Base-by-base conservation (phyloP, 2,888 invertebrate genomes). In the Meteorus colon region DNA sequence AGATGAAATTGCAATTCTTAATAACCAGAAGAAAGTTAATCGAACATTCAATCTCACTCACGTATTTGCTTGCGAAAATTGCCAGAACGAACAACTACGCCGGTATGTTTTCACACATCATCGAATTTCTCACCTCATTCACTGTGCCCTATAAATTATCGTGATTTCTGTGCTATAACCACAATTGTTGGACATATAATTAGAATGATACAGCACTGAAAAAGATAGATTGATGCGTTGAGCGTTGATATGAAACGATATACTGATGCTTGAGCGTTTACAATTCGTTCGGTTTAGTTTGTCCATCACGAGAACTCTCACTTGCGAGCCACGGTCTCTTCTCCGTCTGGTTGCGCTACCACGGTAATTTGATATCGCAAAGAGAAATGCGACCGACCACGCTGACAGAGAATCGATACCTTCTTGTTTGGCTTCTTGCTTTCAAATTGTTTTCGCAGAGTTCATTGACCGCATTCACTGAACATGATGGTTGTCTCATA, bases 391-490 rank as follows among this genome's bases (percentile, higher is more conserved):
- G 80, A 84, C 81, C 77, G 79, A 79, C 81, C 78, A 82, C 80
- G 79, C 80, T 80, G 71, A 65, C 66, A 74, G 78, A 85, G 82
- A 88, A 88, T 88, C 88, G 88, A 88, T 88, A 87, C 82, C 82
- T 78, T 78, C 79, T 81, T 67, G 86, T 86, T 86, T 79, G 88
- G 88, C 81, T 82, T 87, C 86, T 82, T 80, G 55, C 71, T 12
- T 41, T 60, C 24, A 60, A 37, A 70, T 24, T 60, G 41, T 14
- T 19, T 65, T 16, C 62, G 4, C 3, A 41, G 71, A 73, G 81
- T 79, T 81, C 80, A 76, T 76, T 81, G 77, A 79, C 78, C 76
- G 78, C 76, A n/a, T 59, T 41, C 14, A 31, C 16, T 24, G 27
- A 29, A 67, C 71, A 55, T 73, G 27, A 66, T 66, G 4, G 34